Conservation (phyloP, 2,888 invertebrate genomes). For the Helicoverpa assulta region DNA sequence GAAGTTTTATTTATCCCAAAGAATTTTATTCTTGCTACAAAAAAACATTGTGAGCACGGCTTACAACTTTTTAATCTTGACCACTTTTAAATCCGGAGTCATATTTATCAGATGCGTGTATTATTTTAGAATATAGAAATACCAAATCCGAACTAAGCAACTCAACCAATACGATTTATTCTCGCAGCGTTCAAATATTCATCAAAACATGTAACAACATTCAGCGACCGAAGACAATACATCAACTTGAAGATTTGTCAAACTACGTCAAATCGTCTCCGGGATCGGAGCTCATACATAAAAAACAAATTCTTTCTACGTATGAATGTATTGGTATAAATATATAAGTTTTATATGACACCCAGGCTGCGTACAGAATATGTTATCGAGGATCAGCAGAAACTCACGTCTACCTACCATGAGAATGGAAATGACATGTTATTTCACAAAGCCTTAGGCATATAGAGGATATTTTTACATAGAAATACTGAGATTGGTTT, state of each 20-base stretch:
- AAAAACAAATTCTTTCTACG: constrained; percentile 50
- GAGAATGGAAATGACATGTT: constrained; percentile 55
- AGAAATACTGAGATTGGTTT: constrained; percentile 60
- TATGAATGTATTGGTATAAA: constrained; percentile 56
- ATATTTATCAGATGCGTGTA: neutral
- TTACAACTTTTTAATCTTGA: too few species aligned
- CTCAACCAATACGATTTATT: constrained; percentile 8
- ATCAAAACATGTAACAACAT: constrained; percentile 16
- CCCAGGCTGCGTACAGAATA: constrained; percentile 49
- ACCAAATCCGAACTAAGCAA: neutral
- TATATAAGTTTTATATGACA: constrained; percentile 55
- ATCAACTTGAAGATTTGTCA: constrained; percentile 52
- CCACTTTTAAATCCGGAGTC: too few species aligned
- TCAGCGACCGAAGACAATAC: constrained; percentile 41
- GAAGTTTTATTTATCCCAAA: too few species aligned
- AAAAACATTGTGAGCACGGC: too few species aligned
- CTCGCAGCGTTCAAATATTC: constrained; percentile 15
- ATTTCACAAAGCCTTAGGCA: constrained; percentile 46
- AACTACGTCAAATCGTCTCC: constrained; percentile 43
- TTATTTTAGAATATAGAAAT: neutral
- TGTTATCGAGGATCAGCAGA: constrained; percentile 54
- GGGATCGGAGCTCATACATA: constrained; percentile 46
- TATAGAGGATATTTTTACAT: constrained; percentile 41
- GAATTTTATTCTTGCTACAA: too few species aligned
- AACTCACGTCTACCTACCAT: constrained; percentile 42